A percentile compares a stretch with the other conserved stretches of the same genome.
These are phyloP conservation scores for Pogonus chalceus DNA, from an alignment of 1,140 invertebrate genomes.

Conservation along the genomic window DNA sequence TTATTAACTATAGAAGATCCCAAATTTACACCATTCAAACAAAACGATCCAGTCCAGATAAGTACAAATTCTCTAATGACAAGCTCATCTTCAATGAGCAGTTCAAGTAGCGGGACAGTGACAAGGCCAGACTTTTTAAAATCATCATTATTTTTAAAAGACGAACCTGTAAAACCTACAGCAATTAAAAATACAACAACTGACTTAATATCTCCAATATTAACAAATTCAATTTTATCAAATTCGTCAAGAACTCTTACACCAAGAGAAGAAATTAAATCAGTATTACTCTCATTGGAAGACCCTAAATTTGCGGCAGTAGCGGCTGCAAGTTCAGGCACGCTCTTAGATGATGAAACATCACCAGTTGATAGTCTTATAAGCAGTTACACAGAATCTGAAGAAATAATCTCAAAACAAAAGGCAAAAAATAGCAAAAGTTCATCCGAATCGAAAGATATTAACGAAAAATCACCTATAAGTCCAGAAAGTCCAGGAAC, in stretches of 20 bases:
- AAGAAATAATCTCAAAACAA: slow-evolving; percentile 39
- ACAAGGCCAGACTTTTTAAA: slow-evolving; percentile 32
- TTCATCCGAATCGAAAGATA: slow-evolving; percentile 31
- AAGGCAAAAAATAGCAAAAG: slow-evolving; percentile 34
- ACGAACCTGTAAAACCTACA: slow-evolving; percentile 25
- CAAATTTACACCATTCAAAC: neutral
- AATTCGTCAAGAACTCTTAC: slow-evolving; percentile 20
- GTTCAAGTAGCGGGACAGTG: slow-evolving; percentile 25
- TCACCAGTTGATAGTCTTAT: slow-evolving; percentile 69
- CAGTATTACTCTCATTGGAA: slow-evolving; percentile 48
- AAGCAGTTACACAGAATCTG: slow-evolving; percentile 56
- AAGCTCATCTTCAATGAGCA: slow-evolving; percentile 14
- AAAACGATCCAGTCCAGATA: neutral
- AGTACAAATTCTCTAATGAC: neutral
- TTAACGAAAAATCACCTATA: slow-evolving; percentile 29
- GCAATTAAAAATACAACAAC: neutral
- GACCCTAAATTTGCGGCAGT: slow-evolving; percentile 67
- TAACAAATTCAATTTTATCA: slow-evolving; percentile 25
- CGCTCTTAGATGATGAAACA: slow-evolving; percentile 58
- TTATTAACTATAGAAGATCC: neutral
- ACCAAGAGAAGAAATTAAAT: slow-evolving; percentile 24
- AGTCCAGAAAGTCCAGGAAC: slow-evolving; percentile 55
- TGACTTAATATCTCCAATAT: slow-evolving; percentile 18
- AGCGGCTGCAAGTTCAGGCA: slow-evolving; percentile 53
- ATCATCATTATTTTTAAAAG: neutral